Evolutionary conservation across 2,888 invertebrate genomes (phyloP).

Genomic region (Brachylomia viminalis): DNA sequence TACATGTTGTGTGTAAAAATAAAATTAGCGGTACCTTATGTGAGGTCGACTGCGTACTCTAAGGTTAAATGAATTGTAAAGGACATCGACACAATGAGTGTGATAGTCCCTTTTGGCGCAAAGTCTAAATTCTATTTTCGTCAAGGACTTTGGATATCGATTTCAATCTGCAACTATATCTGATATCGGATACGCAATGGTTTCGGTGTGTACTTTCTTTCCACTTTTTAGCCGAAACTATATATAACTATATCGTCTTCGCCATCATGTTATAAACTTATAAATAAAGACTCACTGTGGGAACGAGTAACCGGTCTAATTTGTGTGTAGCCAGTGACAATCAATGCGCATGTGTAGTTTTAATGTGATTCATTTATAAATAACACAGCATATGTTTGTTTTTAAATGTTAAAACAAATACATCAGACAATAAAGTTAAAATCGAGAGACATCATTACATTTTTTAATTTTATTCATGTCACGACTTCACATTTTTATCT

Average conservation of each 20-base stretch:
- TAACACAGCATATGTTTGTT: neutral
- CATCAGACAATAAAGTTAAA: conserved; percentile 5
- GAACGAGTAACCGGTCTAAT: neutral
- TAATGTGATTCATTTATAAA: neutral
- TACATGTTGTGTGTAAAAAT: conserved; percentile 34
- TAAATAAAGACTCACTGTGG: neutral
- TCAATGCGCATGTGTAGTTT: neutral
- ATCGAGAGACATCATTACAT: conserved; percentile 23
- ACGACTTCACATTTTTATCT: conserved; percentile 67
- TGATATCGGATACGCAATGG: neutral
- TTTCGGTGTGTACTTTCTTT: neutral
- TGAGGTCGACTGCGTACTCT: conserved; percentile 38
- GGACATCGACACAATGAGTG: neutral
- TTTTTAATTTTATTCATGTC: conserved; percentile 64
- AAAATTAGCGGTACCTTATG: conserved; percentile 44
- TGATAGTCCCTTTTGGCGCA: conserved; percentile 8
- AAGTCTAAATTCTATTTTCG: conserved; percentile 3
- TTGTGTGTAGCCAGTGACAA: neutral
- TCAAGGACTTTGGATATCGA: neutral
- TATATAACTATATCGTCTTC: neutral
- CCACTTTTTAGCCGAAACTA: neutral
- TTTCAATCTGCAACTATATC: neutral
- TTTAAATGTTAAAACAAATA: neutral
- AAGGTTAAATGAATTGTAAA: conserved; percentile 38
- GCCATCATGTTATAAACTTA: neutral